Evolutionary conservation across 1,140 invertebrate genomes (phyloP).

Genomic region (Drosophila rhopaloa): DNA sequence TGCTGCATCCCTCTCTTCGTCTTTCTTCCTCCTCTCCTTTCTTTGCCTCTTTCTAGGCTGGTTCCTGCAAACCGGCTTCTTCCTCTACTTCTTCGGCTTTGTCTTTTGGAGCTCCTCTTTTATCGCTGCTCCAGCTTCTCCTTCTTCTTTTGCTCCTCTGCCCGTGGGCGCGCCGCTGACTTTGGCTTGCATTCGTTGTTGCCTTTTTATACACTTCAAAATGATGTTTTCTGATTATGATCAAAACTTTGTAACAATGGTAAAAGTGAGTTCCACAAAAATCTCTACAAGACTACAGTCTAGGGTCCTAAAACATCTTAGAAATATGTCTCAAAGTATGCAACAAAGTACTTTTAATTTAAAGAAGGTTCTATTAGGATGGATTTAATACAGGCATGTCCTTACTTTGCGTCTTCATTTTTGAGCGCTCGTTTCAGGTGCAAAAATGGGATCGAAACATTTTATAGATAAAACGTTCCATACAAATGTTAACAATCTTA

Average conservation of each 20-base stretch:
- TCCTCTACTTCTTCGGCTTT: constrained; percentile 17
- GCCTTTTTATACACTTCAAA: constrained; percentile 14
- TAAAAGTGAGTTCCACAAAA: too few species aligned
- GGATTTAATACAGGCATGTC: too few species aligned
- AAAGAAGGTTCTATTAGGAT: too few species aligned
- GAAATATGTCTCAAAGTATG: too few species aligned
- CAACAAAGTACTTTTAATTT: too few species aligned
- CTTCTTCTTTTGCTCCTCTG: constrained; percentile 5
- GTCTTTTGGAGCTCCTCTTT: constrained; percentile 35
- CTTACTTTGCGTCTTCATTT: too few species aligned
- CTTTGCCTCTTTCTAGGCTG: constrained; percentile 25
- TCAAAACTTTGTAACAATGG: not conserved
- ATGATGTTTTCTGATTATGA: not conserved
- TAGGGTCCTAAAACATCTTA: too few species aligned
- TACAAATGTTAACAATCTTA: too few species aligned
- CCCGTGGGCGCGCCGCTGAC: constrained; percentile 71
- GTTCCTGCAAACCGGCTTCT: constrained; percentile 78
- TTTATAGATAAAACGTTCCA: too few species aligned
- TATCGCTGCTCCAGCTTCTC: constrained; percentile 14
- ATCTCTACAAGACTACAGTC: too few species aligned
- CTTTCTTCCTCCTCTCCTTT: not conserved
- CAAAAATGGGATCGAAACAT: too few species aligned
- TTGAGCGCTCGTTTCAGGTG: too few species aligned
- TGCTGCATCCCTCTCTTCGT: constrained; percentile 24
- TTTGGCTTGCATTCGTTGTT: constrained; percentile 39